Conservation (phyloP, 2,888 invertebrate genomes). For the Pandemis heparana region DNA sequence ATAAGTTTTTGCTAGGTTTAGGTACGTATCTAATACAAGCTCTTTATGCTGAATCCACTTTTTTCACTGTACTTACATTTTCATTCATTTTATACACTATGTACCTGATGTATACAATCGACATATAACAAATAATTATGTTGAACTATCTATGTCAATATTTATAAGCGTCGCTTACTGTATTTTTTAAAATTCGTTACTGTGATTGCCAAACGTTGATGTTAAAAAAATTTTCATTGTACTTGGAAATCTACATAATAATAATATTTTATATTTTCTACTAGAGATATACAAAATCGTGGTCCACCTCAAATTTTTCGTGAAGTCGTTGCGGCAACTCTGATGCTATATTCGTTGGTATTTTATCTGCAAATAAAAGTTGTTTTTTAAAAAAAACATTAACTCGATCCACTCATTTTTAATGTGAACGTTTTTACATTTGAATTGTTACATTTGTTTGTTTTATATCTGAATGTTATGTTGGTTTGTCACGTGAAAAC, state of each 20-base stretch:
- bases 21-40: no score
- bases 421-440: no score
- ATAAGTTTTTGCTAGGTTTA: no score
- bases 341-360: constrained; percentile 91
- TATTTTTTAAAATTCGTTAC: no score
- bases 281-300: constrained; percentile 73
- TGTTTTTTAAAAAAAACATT: not conserved
- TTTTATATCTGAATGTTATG: no score
- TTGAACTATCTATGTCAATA: not conserved
- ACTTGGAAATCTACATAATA: not conserved
- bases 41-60: no score
- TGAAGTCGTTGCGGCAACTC: constrained; percentile 90
- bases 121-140: not conserved
- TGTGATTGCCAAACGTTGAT: not conserved
- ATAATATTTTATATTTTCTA: constrained; percentile 19
- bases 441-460: no score
- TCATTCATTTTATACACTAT: no score
- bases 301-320: constrained; percentile 70
- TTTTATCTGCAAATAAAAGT: constrained; percentile 88
- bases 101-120: not conserved
- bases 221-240: not conserved
- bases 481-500: no score
- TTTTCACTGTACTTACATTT: no score
- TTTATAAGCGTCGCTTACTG: not conserved
- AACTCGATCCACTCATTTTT: no score